These are phyloP conservation scores for Gadus chalcogrammus DNA, from an alignment of 2,113 vertebrate genomes.

Conservation along the genomic window DNA sequence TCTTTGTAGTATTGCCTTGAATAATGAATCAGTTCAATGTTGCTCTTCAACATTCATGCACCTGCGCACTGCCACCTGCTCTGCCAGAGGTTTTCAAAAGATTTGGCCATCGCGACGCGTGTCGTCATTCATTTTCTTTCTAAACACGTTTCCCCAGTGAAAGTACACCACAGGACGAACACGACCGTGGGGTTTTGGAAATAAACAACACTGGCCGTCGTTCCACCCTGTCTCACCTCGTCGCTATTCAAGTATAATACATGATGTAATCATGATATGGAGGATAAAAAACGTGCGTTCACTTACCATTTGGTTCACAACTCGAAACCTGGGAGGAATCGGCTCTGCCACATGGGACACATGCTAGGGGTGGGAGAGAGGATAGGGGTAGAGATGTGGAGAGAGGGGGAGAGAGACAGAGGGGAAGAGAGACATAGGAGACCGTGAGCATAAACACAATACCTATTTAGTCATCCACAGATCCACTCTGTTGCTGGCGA, in stretches of 20 bases:
- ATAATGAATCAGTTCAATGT: background rate
- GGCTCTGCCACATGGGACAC: background rate
- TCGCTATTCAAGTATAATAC: too few relatives aligned
- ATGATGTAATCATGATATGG: too few relatives aligned
- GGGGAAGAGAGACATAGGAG: background rate
- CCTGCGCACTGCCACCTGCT: slow-evolving; percentile 3
- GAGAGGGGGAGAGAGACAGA: background rate
- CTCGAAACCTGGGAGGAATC: background rate
- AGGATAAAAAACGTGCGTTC: background rate
- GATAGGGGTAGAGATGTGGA: background rate
- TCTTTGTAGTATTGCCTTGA: too few relatives aligned
- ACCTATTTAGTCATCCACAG: too few relatives aligned
- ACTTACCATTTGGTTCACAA: background rate
- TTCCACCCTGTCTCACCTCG: too few relatives aligned
- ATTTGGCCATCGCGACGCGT: too few relatives aligned
- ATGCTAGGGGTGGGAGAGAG: background rate
- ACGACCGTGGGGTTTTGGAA: too few relatives aligned
- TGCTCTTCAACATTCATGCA: slow-evolving; percentile 8
- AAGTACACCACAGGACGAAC: too few relatives aligned
- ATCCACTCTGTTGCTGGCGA: too few relatives aligned
- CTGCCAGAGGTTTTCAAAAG: background rate
- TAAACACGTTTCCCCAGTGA: too few relatives aligned
- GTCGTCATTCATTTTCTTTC: too few relatives aligned
- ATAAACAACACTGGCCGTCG: too few relatives aligned
- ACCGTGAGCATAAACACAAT: background rate